Evolutionary conservation across 2,113 vertebrate genomes (phyloP), one percentile per base, ranked within the genome.

Genomic region (Uropsilus gracilis): DNA sequence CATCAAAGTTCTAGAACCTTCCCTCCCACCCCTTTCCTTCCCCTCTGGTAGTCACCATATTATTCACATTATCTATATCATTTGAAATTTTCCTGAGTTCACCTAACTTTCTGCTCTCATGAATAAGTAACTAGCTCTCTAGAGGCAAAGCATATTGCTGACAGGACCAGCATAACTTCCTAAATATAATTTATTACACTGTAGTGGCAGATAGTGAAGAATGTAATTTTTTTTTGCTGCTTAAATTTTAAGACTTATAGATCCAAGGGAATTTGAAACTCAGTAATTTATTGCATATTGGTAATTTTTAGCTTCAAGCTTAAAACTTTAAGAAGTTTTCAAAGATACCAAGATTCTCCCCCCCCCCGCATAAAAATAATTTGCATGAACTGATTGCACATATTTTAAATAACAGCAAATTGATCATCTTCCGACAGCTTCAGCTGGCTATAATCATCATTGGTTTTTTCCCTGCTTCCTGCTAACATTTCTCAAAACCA

Each of bases 191-290:
- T 59, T 76, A 66, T 86, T 94, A 87, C 3, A 53, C 2, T 30
- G 34, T 17, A 46, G 24, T 61, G 44, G 37, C 42, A 96, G 44
- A 69, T 28, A 95, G 39, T 68, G 57, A 93, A 64, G 14, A 61
- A n/a, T 39, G 10, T 8, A 7, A 55, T 66, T 61, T 55, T 69
- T 81, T 55, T 64, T 63, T 32, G 53, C 14, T 55, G 90, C 42
- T 90, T 88, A 91, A 42, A 5, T 83, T 44, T 86, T 77, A 87
- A 90, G 39, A 93, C 71, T 72, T 94, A 75, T 77, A 86, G 57
- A 86, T 91, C 17, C 53, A 86, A 71, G 46, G 8, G n/a, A 86
- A 53, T 89, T 95, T 80, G 57, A 95, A 59, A 90, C 14, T 77
- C 95, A n/a, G 57, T 46, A 94, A 94, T 80, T 78, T 84, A 61